A percentile compares a stretch with the other conserved stretches of the same genome.
Evolutionary conservation across 1,140 invertebrate species (phyloP).

Genomic region (Coboldia fuscipes): DNA sequence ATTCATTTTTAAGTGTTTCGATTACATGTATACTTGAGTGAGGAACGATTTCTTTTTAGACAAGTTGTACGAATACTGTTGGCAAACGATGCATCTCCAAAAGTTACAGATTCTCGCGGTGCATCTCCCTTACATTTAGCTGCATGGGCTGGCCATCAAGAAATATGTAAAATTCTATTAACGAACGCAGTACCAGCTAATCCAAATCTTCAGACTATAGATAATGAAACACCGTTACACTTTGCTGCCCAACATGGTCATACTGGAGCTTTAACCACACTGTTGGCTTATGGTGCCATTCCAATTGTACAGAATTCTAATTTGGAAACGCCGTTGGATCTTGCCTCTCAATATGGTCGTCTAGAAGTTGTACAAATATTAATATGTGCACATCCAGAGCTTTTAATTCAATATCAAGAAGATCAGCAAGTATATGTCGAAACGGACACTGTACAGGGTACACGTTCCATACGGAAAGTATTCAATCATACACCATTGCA

Average conservation of each 20-base stretch:
- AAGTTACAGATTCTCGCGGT: constrained; percentile 62
- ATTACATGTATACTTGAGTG: no score
- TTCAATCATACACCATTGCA: constrained; percentile 80
- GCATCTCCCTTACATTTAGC: constrained; percentile 74
- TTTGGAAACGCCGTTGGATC: constrained; percentile 80
- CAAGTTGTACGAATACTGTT: constrained; percentile 72
- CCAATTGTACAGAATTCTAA: constrained; percentile 71
- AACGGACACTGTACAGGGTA: background rate
- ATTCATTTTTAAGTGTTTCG: no score
- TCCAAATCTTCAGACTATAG: constrained; percentile 75
- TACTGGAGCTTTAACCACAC: constrained; percentile 63
- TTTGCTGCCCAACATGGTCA: constrained; percentile 91
- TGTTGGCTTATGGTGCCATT: constrained; percentile 74
- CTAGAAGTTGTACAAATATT: constrained; percentile 75
- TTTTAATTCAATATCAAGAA: constrained; percentile 41
- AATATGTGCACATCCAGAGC: constrained; percentile 53
- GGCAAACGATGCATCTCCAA: constrained; percentile 72
- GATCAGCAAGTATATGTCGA: background rate
- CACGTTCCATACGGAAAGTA: constrained; percentile 11
- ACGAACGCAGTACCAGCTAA: constrained; percentile 52
- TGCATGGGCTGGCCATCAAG: constrained; percentile 70
- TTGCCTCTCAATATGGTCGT: constrained; percentile 74
- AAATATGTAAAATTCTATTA: constrained; percentile 59
- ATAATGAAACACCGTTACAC: constrained; percentile 84
- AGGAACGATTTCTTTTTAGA: no score